Conservation (phyloP, 2,888 invertebrate species). For the Vandiemenella viatica region DNA sequence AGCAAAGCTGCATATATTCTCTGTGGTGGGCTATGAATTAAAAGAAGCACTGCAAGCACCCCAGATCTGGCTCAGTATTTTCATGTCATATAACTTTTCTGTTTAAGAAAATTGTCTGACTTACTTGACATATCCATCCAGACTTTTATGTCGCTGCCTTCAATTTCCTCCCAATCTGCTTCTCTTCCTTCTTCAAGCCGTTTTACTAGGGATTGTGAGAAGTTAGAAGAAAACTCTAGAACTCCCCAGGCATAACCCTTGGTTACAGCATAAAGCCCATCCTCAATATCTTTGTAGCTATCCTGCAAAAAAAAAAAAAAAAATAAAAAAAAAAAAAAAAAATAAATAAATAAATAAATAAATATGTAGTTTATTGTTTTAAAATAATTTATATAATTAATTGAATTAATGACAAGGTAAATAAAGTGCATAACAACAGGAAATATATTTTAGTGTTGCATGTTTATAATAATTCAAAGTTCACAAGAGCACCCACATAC, state of each 20-base stretch:
- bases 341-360: neutral
- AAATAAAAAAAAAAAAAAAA: neutral
- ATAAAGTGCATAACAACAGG: no score
- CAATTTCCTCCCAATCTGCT: conserved; percentile 40
- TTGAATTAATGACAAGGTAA: no score
- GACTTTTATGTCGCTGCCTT: conserved; percentile 49
- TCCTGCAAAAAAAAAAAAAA: no score
- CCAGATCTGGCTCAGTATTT: no score
- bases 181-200: conserved; percentile 43
- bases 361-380: neutral
- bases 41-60: no score
- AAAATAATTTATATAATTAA: no score
- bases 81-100: no score
- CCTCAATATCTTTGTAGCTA: conserved; percentile 38
- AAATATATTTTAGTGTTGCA: no score
- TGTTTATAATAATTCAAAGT: no score
- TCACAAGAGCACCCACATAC: no score
- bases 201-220: conserved; percentile 48
- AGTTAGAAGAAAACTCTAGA: conserved; percentile 58
- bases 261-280: conserved; percentile 49
- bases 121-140: conserved; percentile 76
- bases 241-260: conserved; percentile 63
- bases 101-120: conserved; percentile 22
- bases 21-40: no score
- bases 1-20: no score